Evolutionary conservation across 2,797 vertebrate genomes (phyloP).

Genomic region (Peromyscus melanophrys): DNA sequence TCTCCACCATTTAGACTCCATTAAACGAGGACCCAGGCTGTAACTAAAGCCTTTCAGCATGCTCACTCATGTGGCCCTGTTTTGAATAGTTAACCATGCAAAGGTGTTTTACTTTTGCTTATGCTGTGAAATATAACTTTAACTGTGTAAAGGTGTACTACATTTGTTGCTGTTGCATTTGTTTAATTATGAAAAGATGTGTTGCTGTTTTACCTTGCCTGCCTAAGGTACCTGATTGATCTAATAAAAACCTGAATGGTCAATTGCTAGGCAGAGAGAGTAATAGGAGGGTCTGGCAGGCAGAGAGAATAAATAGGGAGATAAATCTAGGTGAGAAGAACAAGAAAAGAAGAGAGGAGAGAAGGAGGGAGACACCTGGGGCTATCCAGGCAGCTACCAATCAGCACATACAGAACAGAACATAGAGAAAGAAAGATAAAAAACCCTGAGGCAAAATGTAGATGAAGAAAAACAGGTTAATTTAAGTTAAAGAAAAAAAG

Average conservation of each 20-base stretch:
- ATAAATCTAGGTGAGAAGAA: not conserved
- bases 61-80: not conserved
- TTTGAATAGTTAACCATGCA: not conserved
- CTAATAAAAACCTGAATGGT: not conserved
- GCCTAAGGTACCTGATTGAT: not conserved
- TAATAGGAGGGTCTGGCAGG: not conserved
- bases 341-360: no score
- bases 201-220: not conserved
- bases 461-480: not conserved
- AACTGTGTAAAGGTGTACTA: not conserved
- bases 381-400: not conserved
- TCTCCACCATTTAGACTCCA: not conserved
- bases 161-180: not conserved
- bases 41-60: not conserved
- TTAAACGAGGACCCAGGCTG: not conserved
- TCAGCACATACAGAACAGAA: not conserved
- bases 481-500: not conserved
- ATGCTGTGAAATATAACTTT: not conserved
- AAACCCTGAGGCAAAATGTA: not conserved
- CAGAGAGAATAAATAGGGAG: not conserved
- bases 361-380: not conserved
- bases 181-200: not conserved
- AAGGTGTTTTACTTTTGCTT: not conserved
- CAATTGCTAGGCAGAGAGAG: not conserved
- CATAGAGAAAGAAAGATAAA: not conserved